Evolutionary conservation across 2,797 vertebrate species (phyloP).

Genomic region (Acanthiza pusilla): DNA sequence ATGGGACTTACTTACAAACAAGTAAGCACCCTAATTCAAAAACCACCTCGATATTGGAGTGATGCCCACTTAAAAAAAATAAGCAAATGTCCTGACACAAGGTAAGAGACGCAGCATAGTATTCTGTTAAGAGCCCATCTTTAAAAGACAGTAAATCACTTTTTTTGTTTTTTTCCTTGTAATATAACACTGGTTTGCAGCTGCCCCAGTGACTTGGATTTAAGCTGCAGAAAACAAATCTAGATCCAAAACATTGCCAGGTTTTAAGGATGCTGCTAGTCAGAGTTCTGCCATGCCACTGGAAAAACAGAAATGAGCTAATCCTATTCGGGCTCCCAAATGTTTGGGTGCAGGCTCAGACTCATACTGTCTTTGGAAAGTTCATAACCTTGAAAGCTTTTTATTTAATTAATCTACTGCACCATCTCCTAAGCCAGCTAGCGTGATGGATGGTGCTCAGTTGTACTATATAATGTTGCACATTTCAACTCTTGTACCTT

Average conservation of each 20-base stretch:
- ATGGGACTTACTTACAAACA: neutral
- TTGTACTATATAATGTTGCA: neutral
- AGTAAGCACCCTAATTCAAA: neutral
- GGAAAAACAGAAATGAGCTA: neutral
- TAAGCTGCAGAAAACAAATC: neutral
- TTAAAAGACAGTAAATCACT: neutral
- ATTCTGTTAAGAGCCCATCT: neutral
- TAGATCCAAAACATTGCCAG: neutral
- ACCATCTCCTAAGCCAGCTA: neutral
- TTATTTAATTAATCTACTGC: neutral
- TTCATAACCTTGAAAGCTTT: neutral
- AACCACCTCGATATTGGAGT: neutral
- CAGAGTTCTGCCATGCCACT: neutral
- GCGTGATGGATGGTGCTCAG: neutral
- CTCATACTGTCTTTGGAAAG: neutral
- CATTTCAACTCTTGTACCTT: neutral
- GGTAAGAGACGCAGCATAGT: neutral
- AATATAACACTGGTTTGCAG: neutral
- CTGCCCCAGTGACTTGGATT: neutral
- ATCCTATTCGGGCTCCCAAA: neutral
- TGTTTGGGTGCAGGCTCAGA: neutral
- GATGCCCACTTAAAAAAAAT: neutral
- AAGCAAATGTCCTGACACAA: neutral
- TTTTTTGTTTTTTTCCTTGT: neutral
- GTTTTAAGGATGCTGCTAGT: neutral